A percentile compares a stretch with the other conserved stretches of the same genome.
These are phyloP conservation scores for Eira barbara DNA, from an alignment of 2,113 vertebrate species.

Conservation along the genomic window DNA sequence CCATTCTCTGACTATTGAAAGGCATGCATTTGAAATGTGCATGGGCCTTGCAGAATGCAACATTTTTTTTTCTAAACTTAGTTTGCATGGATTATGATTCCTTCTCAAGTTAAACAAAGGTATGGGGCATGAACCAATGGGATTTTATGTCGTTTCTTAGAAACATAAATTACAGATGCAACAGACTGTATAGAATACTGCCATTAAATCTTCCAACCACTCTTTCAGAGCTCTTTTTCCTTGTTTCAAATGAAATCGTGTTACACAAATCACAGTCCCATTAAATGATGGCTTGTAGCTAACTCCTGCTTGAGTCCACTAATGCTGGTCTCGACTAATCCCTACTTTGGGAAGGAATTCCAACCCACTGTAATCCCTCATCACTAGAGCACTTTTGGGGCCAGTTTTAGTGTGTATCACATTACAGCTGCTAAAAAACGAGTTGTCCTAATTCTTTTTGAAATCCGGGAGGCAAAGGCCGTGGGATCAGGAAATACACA, in stretches of 20 bases:
- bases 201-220: background rate
- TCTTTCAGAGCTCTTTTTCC: background rate
- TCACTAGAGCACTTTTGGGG: background rate
- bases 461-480: background rate
- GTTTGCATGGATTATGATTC: background rate
- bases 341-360: background rate
- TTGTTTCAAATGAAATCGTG: conserved; percentile 16
- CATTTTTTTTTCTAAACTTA: background rate
- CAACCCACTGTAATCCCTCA: background rate
- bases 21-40: background rate
- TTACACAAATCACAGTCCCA: background rate
- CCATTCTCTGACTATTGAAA: background rate
- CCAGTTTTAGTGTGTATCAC: background rate
- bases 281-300: conserved; percentile 17
- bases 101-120: conserved; percentile 46
- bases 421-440: background rate
- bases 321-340: background rate
- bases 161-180: background rate
- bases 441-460: background rate
- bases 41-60: background rate
- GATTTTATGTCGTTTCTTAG: conserved; percentile 22
- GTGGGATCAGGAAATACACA: background rate
- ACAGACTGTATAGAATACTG: background rate
- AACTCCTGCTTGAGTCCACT: conserved; percentile 13
- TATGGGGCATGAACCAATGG: background rate